phyloP scores from a whole-genome alignment of 2,797 vertebrate species.

The Lutjanus argentimaculatus region DNA sequence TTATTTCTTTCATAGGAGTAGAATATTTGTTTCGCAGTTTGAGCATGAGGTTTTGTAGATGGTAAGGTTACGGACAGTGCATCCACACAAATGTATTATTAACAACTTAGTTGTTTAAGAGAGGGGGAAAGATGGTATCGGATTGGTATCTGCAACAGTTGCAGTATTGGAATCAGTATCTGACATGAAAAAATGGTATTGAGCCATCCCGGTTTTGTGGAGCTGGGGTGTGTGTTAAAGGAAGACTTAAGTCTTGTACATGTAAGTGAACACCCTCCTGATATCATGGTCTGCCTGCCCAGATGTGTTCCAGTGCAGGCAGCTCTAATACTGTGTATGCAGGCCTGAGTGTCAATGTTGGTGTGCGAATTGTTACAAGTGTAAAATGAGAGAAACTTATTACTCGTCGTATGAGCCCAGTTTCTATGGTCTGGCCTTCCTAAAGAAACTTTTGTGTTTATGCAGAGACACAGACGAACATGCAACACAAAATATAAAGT shows the following conservation, averaged over 20 bases:
- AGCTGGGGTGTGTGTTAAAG: neutral
- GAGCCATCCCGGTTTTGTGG: neutral
- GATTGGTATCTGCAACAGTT: no score
- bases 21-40: no score
- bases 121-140: no score
- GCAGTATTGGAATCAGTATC: no score
- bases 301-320: constrained; percentile 23
- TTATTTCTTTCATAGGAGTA: no score
- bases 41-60: no score
- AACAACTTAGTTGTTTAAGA: no score
- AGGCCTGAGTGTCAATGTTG: neutral
- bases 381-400: constrained; percentile 22
- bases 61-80: no score
- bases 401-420: neutral
- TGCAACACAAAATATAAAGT: constrained; percentile 22
- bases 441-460: constrained; percentile 5
- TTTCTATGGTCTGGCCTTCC: neutral
- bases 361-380: constrained; percentile 19
- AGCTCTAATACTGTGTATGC: constrained; percentile 1
- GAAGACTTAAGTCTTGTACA: neutral
- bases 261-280: constrained; percentile 26
- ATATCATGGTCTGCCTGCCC: constrained; percentile 2
- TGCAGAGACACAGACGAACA: neutral
- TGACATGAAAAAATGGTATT: no score
- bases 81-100: no score